These are phyloP conservation scores for Macrobrachium rosenbergii DNA, from an alignment of 1,140 invertebrate genomes.

Conservation along the genomic window DNA sequence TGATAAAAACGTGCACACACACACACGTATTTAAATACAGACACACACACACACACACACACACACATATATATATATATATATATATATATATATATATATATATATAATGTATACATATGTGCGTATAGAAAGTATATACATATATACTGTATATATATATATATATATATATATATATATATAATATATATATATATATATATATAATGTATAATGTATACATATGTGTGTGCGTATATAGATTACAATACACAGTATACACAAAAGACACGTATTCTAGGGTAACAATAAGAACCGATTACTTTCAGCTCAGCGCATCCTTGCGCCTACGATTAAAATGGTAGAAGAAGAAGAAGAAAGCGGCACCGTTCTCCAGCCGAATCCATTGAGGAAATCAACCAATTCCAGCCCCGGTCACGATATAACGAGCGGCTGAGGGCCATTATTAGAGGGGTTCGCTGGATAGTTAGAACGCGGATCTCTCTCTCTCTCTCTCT, in stretches of 20 bases:
- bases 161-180: conserved; percentile 27
- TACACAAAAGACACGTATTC: not conserved
- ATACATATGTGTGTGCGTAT: not conserved
- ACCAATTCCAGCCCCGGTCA: not conserved
- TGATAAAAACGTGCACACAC: too few species aligned
- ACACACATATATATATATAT: too few species aligned
- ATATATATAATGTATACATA: conserved; percentile 4
- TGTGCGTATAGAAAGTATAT: too few species aligned
- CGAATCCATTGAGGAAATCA: too few species aligned
- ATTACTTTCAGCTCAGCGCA: too few species aligned
- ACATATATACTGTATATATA: conserved; percentile 1
- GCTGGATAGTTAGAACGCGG: too few species aligned
- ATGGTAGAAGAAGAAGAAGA: too few species aligned
- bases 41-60: too few species aligned
- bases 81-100: not conserved
- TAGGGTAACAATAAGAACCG: not conserved
- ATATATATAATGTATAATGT: conserved; percentile 13
- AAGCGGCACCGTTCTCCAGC: too few species aligned
- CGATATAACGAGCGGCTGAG: not conserved
- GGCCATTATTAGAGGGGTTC: too few species aligned
- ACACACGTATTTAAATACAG: too few species aligned
- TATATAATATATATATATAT: conserved; percentile 24
- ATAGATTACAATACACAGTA: not conserved
- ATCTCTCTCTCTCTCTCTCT: not conserved
- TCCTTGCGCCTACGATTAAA: too few species aligned